Evolutionary conservation across 2,888 invertebrate species (phyloP).

Genomic region (Epiblema foenella): DNA sequence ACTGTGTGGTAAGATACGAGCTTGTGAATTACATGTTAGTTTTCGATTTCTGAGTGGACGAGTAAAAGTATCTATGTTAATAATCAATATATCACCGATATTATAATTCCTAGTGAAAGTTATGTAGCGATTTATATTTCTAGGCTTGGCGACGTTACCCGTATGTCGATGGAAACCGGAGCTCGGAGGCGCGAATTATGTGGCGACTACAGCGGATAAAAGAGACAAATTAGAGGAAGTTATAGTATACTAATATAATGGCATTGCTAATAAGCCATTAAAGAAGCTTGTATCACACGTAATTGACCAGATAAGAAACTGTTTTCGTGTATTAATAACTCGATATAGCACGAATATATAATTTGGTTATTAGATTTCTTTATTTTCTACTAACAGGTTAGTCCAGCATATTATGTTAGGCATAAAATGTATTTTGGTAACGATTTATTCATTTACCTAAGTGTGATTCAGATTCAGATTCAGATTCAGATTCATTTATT

Average conservation of each 20-base stretch:
- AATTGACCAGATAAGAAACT: not conserved
- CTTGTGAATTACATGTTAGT: not conserved
- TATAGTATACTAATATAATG: not conserved
- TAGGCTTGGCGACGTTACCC: constrained; percentile 11
- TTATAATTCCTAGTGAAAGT: constrained; percentile 52
- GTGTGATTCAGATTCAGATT: too few species aligned
- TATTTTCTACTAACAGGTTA: not conserved
- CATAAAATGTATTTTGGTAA: too few species aligned
- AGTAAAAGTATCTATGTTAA: constrained; percentile 49
- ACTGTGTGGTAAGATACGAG: not conserved
- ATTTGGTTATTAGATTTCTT: not conserved
- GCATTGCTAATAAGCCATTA: constrained; percentile 1
- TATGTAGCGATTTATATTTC: constrained; percentile 35
- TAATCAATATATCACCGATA: constrained; percentile 49
- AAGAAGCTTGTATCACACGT: constrained; percentile 11
- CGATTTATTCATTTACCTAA: too few species aligned
- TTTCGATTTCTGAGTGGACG: constrained; percentile 43
- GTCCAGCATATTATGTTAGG: too few species aligned
- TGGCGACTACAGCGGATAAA: not conserved
- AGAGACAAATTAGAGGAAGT: constrained; percentile 9
- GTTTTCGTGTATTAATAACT: not conserved
- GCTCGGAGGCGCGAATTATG: not conserved
- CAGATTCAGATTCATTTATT: too few species aligned
- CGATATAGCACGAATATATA: not conserved
- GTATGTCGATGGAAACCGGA: not conserved